These are phyloP conservation scores for Drosophila equinoxialis DNA, from an alignment of 1,140 invertebrate species.

Conservation along the genomic window DNA sequence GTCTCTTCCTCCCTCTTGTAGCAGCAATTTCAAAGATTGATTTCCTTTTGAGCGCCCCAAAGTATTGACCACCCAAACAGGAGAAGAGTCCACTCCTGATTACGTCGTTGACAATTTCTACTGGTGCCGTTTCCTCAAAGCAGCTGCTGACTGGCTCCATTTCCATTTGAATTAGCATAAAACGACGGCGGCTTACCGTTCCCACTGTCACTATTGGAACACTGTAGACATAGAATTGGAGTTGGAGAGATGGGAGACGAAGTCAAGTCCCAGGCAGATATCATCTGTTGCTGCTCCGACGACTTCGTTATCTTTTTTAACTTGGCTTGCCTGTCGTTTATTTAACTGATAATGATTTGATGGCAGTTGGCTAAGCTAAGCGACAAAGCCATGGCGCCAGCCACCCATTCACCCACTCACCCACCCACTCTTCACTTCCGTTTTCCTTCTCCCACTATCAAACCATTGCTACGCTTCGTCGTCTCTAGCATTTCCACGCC, in stretches of 20 bases:
- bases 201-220: constrained; percentile 55
- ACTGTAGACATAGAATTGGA: constrained; percentile 12
- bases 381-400: constrained; percentile 61
- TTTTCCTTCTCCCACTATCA: constrained; percentile 10
- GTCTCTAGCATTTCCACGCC: constrained; percentile 46
- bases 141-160: constrained; percentile 80
- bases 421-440: constrained; percentile 16
- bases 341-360: constrained; percentile 81
- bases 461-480: not conserved
- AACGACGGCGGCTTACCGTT: constrained; percentile 78
- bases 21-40: no score
- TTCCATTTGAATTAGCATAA: constrained; percentile 81
- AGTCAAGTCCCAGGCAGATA: constrained; percentile 52
- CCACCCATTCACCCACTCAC: not conserved
- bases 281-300: constrained; percentile 73
- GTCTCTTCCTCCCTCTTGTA: no score
- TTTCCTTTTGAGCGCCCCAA: no score
- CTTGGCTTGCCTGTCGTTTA: constrained; percentile 76
- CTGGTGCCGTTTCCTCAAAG: constrained; percentile 39
- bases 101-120: constrained; percentile 57
- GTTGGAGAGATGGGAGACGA: constrained; percentile 22
- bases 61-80: not conserved
- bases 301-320: constrained; percentile 79
- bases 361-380: constrained; percentile 77
- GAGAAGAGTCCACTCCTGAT: constrained; percentile 4